Conservation (phyloP, 2,113 vertebrate genomes). For the Prionailurus viverrinus region DNA sequence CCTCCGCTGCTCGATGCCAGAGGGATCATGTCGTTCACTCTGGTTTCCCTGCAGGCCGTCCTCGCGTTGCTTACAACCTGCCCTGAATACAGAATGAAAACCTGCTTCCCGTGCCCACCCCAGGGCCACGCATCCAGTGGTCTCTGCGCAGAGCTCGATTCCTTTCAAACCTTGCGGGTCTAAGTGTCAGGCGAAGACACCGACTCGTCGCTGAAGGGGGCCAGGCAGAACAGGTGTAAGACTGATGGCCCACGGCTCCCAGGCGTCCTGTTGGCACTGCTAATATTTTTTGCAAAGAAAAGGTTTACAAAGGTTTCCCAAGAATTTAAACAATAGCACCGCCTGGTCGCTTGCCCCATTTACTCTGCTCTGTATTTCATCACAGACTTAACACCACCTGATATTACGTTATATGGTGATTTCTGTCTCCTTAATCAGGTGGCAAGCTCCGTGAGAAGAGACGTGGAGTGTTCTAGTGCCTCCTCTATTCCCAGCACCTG, state of each 20-base stretch:
- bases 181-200: background rate
- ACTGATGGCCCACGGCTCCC: background rate
- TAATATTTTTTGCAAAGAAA: background rate
- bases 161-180: background rate
- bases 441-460: background rate
- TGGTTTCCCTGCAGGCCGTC: background rate
- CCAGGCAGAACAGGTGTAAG: background rate
- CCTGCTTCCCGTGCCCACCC: background rate
- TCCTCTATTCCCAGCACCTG: background rate
- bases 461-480: background rate
- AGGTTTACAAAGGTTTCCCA: background rate
- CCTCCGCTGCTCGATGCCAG: background rate
- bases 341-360: background rate
- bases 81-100: background rate
- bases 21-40: no score
- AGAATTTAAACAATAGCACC: background rate
- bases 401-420: rapidly evolving
- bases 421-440: background rate
- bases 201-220: background rate
- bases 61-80: background rate
- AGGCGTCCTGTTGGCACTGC: background rate
- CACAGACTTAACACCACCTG: background rate
- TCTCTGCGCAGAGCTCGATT: background rate
- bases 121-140: background rate
- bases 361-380: background rate